Evolutionary conservation across 1,140 invertebrate genomes (phyloP), one percentile per base, ranked within the genome.

Genomic region (Teleogryllus occipitalis): DNA sequence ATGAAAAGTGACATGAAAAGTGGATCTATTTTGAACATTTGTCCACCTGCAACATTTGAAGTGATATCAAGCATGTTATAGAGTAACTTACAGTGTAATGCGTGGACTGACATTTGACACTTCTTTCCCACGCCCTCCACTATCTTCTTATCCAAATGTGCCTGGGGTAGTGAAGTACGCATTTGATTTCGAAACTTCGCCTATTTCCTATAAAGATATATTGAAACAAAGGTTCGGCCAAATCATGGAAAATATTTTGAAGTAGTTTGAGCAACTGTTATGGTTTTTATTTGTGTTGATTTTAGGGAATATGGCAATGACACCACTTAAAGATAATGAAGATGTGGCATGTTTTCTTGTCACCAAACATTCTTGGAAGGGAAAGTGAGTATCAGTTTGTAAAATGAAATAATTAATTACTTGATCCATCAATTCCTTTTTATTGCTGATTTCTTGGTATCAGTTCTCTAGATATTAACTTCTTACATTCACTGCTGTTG

Each of bases 361-460:
- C 83, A 98, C 95, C 15, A 99, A 99, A 88, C 96, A 97, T 86
- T 97, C 93, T 14, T 94, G 97, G 97, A 98, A 97, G 88, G 95
- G 97, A 87, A 98, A 96, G 93, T 96, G 89, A 90, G 93, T 89
- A 72, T 39, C 46, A 72, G 27, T 47, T 22, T 65, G 27, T 46
- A 74, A 7, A 73, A 74, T 65, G 76, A 78, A 73, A 54, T 72
- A 54, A 78, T 80, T 7, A 54, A n/a, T 39, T 75, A 72, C 79
- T 78, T 12, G 8, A 79, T 73, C 27, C 74, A 39, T 65, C n/a
- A 77, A 75, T 76, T 77, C 46, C 76, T 77, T 74, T 75, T 21
- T 77, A 77, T 79, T 75, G 46, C 12, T 78, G 7, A 39, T 81
- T 79, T 74, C 82, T 27, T 79, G 72, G 80, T 78, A 79, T 74